Conservation (phyloP, 2,113 vertebrate species). For the Erythrocercus mccallii region DNA sequence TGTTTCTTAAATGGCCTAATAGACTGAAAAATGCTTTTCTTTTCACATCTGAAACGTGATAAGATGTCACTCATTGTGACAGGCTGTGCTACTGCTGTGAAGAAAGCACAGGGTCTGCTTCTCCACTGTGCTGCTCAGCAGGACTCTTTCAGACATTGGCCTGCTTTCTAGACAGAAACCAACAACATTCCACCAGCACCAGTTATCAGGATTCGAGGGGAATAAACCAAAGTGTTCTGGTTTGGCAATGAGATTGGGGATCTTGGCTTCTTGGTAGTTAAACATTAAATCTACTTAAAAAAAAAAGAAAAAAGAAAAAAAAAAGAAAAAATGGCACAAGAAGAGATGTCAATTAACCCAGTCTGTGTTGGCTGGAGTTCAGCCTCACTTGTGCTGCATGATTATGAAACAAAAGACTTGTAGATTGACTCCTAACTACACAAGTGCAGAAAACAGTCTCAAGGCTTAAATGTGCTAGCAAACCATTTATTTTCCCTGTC, state of each 20-base stretch:
- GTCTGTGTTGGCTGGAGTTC: neutral
- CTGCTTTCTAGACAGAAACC: fast-evolving
- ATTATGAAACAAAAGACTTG: neutral
- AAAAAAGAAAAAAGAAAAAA: neutral
- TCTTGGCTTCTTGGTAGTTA: neutral
- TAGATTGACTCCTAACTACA: fast-evolving
- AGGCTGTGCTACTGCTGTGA: neutral
- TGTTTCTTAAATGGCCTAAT: neutral
- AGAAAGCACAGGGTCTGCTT: neutral
- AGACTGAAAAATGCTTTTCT: neutral
- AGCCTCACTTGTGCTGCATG: neutral
- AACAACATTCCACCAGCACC: neutral
- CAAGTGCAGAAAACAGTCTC: neutral
- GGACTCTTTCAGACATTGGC: neutral
- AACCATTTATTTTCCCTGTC: neutral
- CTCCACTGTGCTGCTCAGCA: neutral
- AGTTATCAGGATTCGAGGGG: neutral
- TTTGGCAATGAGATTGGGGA: neutral
- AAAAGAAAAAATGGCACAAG: neutral
- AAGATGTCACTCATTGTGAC: neutral
- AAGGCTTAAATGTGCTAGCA: neutral
- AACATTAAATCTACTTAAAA: neutral
- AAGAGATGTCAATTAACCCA: neutral
- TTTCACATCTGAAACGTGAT: fast-evolving
- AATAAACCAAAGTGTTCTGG: neutral